Evolutionary conservation across 2,113 vertebrate species (phyloP).

Genomic region (Burhinus oedicnemus): DNA sequence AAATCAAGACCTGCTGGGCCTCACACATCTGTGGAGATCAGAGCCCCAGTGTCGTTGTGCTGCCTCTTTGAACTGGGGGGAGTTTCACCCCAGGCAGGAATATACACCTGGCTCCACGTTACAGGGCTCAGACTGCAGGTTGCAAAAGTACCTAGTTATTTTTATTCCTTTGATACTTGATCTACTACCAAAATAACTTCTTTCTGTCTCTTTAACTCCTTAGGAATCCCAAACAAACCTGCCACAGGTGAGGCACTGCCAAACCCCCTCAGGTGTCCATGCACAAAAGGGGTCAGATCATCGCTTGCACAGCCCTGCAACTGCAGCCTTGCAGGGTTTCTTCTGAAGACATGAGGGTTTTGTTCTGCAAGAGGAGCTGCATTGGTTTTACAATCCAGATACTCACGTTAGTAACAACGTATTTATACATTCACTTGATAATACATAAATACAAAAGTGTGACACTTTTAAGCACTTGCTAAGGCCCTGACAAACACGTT

Average conservation of each 20-base stretch:
- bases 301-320: neutral
- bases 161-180: slow-evolving; percentile 41
- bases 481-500: neutral
- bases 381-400: neutral
- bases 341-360: neutral
- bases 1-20: neutral
- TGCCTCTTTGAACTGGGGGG: neutral
- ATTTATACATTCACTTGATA: neutral
- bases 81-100: neutral
- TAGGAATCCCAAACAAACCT: neutral
- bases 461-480: neutral
- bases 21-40: neutral
- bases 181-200: neutral
- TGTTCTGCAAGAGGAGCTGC: neutral
- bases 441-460: slow-evolving; percentile 10
- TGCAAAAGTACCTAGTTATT: slow-evolving; percentile 24
- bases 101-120: neutral
- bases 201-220: neutral
- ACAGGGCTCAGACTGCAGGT: neutral
- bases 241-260: neutral
- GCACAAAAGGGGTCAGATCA: neutral
- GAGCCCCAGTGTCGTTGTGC: neutral
- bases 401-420: neutral
- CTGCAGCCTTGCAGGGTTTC: neutral
- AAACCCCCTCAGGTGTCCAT: fast-evolving